These are phyloP conservation scores for Clinocottus analis DNA, from an alignment of 2,113 vertebrate genomes.

Conservation along the genomic window DNA sequence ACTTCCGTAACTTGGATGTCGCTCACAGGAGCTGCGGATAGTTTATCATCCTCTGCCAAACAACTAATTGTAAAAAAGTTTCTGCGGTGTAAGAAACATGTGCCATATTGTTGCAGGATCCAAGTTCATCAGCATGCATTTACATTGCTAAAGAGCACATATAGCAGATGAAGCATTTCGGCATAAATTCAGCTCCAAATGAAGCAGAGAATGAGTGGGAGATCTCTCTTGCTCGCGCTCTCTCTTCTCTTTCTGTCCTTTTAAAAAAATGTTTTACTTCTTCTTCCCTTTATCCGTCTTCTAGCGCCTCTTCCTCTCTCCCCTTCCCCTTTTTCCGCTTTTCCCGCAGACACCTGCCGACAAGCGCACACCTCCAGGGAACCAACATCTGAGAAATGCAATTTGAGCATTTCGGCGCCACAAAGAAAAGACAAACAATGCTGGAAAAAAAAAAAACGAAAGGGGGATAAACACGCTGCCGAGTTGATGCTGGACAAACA, in stretches of 20 bases:
- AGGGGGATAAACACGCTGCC: conserved; percentile 74
- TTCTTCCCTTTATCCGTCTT: conserved; percentile 66
- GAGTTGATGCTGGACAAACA: conserved; percentile 82
- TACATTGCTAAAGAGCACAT: conserved; percentile 98
- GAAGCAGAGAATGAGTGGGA: conserved; percentile 82
- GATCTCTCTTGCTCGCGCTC: conserved; percentile 78
- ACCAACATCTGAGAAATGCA: conserved; percentile 81
- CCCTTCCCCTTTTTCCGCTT: conserved; percentile 39
- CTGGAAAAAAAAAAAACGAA: conserved; percentile 66
- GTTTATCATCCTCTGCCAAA: conserved; percentile 76
- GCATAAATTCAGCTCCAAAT: conserved; percentile 89
- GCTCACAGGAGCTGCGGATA: conserved; percentile 59
- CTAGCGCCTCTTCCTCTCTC: conserved; percentile 46
- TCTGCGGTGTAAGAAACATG: conserved; percentile 87
- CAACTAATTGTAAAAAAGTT: conserved; percentile 93
- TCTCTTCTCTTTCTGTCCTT: conserved; percentile 55
- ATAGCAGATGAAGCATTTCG: conserved; percentile 93
- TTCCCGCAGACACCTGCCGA: conserved; percentile 85
- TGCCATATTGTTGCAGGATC: conserved; percentile 90
- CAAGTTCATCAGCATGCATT: conserved; percentile 96
- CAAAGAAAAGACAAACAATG: conserved; percentile 84
- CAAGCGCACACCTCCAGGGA: conserved; percentile 86
- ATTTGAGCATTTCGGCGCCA: conserved; percentile 80
- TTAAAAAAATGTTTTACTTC: neutral
- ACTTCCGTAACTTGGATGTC: conserved; percentile 68